A percentile compares a stretch with the other conserved stretches of the same genome.
Conservation (phyloP, 2,888 invertebrate genomes). For the Calameuta pallipes region DNA sequence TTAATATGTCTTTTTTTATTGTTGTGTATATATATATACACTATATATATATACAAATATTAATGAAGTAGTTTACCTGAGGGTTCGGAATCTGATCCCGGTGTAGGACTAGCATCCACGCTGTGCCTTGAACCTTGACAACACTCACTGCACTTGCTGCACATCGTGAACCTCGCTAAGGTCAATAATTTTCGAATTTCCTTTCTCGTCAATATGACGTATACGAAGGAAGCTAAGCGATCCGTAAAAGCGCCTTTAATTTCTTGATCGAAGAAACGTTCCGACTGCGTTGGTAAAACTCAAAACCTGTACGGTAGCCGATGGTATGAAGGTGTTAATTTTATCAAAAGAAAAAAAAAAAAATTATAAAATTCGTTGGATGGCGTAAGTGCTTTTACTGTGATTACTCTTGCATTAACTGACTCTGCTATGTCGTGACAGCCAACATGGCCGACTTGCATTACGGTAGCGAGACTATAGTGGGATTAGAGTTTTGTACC, state of each 20-base stretch:
- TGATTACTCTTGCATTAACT: not conserved
- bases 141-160: constrained; percentile 68
- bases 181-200: not conserved
- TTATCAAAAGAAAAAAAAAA: no score
- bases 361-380: not conserved
- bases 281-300: not conserved
- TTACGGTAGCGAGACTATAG: not conserved
- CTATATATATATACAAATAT: not conserved
- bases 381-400: not conserved
- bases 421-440: not conserved
- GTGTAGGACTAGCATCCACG: constrained; percentile 58
- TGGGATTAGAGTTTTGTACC: not conserved
- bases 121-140: constrained; percentile 64
- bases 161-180: constrained; percentile 49
- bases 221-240: not conserved
- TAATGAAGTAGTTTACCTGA: constrained; percentile 50
- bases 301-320: not conserved
- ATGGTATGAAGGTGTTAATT: no score
- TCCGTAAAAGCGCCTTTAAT: not conserved
- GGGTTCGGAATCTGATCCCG: constrained; percentile 58
- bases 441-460: not conserved
- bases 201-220: not conserved
- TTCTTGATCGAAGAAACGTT: not conserved
- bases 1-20: constrained; percentile 3
- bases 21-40: not conserved